These are phyloP conservation scores for Thereva unica DNA, from an alignment of 2,888 invertebrate species.

Conservation along the genomic window DNA sequence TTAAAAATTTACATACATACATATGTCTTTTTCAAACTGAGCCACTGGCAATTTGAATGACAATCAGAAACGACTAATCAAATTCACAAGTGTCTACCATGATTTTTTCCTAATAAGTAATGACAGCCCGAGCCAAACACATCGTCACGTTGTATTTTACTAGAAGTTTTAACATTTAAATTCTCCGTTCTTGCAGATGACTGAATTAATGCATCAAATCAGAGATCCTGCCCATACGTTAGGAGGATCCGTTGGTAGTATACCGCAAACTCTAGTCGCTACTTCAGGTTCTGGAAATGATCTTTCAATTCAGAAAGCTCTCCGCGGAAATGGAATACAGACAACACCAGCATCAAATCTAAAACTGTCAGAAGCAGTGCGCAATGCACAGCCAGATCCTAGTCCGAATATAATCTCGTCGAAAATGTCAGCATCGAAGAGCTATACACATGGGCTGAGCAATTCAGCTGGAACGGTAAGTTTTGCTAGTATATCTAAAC, in stretches of 20 bases:
- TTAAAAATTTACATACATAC: no score
- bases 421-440: constrained; percentile 57
- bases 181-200: constrained; percentile 51
- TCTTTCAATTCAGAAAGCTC: constrained; percentile 47
- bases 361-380: constrained; percentile 54
- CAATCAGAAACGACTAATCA: no score
- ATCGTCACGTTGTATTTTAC: no score
- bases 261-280: constrained; percentile 51
- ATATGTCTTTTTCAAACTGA: no score
- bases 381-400: constrained; percentile 55
- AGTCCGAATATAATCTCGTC: constrained; percentile 55
- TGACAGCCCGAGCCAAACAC: no score
- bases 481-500: constrained; percentile 1
- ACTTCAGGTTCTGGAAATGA: constrained; percentile 45
- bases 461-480: constrained; percentile 57
- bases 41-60: no score
- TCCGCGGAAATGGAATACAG: constrained; percentile 50
- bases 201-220: constrained; percentile 59
- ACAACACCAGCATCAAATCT: constrained; percentile 57
- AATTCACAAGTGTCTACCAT: no score
- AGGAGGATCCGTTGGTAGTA: constrained; percentile 58
- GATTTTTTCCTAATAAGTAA: no score
- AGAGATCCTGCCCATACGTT: constrained; percentile 57
- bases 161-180: background rate
- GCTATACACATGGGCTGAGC: constrained; percentile 57